phyloP scores from a whole-genome alignment of 37 sponge, comb jelly and placozoan genomes.

The Haliclona indistincta region DNA sequence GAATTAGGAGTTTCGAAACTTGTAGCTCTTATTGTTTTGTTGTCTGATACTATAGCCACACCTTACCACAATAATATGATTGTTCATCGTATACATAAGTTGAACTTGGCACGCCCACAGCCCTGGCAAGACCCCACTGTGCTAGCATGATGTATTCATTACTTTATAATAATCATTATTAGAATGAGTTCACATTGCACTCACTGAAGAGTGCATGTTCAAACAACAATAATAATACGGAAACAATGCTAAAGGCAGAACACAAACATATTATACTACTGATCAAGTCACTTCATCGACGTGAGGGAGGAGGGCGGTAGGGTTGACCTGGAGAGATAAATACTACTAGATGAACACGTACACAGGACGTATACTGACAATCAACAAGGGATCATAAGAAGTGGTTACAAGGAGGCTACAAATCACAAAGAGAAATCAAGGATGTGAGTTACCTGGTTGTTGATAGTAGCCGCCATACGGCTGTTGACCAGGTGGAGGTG shows the following conservation, averaged over 20 bases:
- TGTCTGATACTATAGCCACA: too few relatives aligned
- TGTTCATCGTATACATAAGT: too few relatives aligned
- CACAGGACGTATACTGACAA: too few relatives aligned
- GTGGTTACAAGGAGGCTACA: not conserved
- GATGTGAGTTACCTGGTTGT: not conserved
- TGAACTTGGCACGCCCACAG: too few relatives aligned
- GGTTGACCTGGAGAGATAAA: slow-evolving; percentile 5
- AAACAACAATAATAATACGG: not conserved
- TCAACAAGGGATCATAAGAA: too few relatives aligned
- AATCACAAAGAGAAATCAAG: slow-evolving; percentile 17
- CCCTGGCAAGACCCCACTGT: too few relatives aligned
- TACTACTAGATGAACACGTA: slow-evolving; percentile 18
- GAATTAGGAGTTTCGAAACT: too few relatives aligned
- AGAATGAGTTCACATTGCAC: not conserved
- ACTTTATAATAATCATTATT: not conserved
- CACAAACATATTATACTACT: slow-evolving; percentile 3
- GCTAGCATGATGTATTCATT: too few relatives aligned
- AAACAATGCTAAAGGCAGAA: too few relatives aligned
- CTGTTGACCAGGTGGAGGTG: slow-evolving; percentile 13
- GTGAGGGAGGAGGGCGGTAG: not conserved
- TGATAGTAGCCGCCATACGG: slow-evolving; percentile 15
- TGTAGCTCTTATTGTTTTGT: too few relatives aligned
- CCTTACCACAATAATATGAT: too few relatives aligned
- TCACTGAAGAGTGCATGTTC: slow-evolving; percentile 9
- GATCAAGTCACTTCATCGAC: not conserved